Conservation (phyloP, 2,888 invertebrate species). For the Drosophila niveifrons region DNA sequence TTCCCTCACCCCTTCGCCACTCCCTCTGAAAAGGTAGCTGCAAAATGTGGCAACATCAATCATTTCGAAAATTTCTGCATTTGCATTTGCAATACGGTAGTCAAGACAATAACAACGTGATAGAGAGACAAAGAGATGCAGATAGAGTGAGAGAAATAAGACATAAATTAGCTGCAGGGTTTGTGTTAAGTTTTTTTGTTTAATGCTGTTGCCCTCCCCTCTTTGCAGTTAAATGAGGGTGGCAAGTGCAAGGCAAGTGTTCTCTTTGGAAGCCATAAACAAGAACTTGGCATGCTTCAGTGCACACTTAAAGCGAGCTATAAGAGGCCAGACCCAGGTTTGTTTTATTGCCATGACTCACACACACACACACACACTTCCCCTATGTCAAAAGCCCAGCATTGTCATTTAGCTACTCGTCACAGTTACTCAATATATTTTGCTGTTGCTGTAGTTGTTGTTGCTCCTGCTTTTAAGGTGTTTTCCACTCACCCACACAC, state of each 20-base stretch:
- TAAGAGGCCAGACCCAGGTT: constrained; percentile 10
- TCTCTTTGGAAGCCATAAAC: constrained; percentile 40
- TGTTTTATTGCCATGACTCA: constrained; percentile 55
- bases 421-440: constrained; percentile 43
- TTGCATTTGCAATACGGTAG: constrained; percentile 55
- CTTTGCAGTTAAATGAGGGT: constrained; percentile 28
- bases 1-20: constrained; percentile 7
- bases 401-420: constrained; percentile 51
- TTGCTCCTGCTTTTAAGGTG: constrained; percentile 47
- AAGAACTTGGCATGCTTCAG: constrained; percentile 23
- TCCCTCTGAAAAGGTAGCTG: constrained; percentile 30
- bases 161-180: constrained; percentile 71
- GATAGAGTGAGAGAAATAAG: constrained; percentile 38
- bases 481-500: constrained; percentile 61
- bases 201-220: constrained; percentile 52
- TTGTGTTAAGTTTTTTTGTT: constrained; percentile 57
- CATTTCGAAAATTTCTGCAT: constrained; percentile 64
- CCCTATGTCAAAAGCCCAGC: constrained; percentile 28
- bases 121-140: constrained; percentile 14
- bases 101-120: constrained; percentile 31
- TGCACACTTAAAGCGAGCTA: constrained; percentile 25
- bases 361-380: constrained; percentile 49
- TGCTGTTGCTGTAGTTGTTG: constrained; percentile 11
- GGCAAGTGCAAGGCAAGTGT: constrained; percentile 32
- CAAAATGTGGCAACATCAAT: constrained; percentile 75